Evolutionary conservation across 1,140 invertebrate genomes (phyloP).

Genomic region (Leptinotarsa undecemlineata): DNA sequence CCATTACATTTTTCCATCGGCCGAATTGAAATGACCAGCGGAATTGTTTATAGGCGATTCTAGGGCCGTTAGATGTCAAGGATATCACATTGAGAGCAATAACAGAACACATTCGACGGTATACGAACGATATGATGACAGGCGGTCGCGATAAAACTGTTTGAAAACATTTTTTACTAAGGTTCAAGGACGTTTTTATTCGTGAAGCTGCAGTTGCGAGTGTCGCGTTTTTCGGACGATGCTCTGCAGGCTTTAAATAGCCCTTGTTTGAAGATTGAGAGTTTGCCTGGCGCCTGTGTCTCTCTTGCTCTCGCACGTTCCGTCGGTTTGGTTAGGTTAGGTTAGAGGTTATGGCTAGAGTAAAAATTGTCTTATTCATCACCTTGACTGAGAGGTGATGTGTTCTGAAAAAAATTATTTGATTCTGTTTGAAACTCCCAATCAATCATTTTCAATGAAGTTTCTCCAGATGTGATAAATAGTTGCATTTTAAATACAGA

Average conservation of each 20-base stretch:
- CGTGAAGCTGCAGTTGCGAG: conserved; percentile 11
- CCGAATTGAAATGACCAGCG: conserved; percentile 12
- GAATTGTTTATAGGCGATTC: conserved; percentile 21
- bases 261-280: not conserved
- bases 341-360: too few species aligned
- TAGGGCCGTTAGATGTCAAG: conserved; percentile 14
- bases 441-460: too few species aligned
- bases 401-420: too few species aligned
- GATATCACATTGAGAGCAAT: conserved; percentile 24
- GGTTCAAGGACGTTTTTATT: conserved; percentile 26
- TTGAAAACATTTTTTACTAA: conserved; percentile 20
- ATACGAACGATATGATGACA: conserved; percentile 17
- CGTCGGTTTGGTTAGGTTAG: not conserved
- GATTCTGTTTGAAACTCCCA: too few species aligned
- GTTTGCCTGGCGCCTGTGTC: not conserved
- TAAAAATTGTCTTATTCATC: too few species aligned
- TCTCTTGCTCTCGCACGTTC: not conserved
- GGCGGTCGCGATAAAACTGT: conserved; percentile 20
- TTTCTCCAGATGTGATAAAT: too few species aligned
- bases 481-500: too few species aligned
- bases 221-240: conserved; percentile 7
- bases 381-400: too few species aligned
- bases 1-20: conserved; percentile 14
- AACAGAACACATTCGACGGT: conserved; percentile 19
- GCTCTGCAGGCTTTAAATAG: conserved; percentile 3